These are phyloP conservation scores for Crypturellus undulatus DNA, from an alignment of 2,113 vertebrate genomes.

Conservation along the genomic window DNA sequence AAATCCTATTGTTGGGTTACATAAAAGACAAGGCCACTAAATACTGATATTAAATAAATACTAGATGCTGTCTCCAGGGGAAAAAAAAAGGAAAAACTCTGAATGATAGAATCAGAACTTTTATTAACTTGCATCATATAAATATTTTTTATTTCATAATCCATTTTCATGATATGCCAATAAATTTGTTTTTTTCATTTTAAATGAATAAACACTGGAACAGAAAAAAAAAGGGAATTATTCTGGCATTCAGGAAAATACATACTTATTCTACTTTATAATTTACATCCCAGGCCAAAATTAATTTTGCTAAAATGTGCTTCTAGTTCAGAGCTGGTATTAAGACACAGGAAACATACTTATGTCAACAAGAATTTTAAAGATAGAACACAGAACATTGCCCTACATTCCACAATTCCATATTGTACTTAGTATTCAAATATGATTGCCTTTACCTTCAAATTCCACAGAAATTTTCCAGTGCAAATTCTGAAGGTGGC, in stretches of 20 bases:
- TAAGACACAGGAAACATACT: neutral
- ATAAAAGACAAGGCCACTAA: neutral
- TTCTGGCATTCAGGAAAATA: neutral
- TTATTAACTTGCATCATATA: neutral
- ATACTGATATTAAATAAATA: neutral
- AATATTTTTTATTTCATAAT: neutral
- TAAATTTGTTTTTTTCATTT: neutral
- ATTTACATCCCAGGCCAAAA: neutral
- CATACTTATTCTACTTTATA: neutral
- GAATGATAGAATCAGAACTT: neutral
- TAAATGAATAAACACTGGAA: neutral
- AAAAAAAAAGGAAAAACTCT: too few relatives aligned
- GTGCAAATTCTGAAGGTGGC: slow-evolving; percentile 95
- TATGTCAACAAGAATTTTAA: neutral
- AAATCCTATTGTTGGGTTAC: neutral
- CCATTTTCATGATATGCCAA: neutral
- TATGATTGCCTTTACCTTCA: slow-evolving; percentile 82
- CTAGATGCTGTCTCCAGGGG: neutral
- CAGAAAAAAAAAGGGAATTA: neutral
- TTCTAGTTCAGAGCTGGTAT: neutral
- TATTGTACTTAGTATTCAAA: neutral
- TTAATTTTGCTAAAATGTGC: neutral
- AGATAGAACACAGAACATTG: neutral
- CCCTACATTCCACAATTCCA: neutral
- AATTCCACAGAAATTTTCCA: slow-evolving; percentile 98